phyloP scores from a whole-genome alignment of 2,113 vertebrate species.

The Nothobranchius furzeri region DNA sequence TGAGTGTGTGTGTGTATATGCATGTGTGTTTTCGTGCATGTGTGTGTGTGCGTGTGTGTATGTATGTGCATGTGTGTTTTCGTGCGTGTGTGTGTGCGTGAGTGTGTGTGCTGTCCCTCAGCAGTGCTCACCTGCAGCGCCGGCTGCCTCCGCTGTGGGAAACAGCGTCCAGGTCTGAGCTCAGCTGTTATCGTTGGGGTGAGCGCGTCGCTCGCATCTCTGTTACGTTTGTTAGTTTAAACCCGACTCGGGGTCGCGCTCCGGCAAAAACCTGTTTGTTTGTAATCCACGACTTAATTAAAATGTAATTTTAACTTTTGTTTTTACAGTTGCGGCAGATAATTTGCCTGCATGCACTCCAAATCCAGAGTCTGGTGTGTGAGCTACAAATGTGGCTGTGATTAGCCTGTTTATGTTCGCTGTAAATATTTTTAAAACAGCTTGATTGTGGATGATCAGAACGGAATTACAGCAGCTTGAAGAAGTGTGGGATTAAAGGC shows the following conservation, averaged over 20 bases:
- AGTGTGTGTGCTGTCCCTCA: neutral
- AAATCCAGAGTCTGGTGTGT: neutral
- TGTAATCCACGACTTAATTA: slow-evolving; percentile 79
- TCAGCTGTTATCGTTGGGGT: slow-evolving; percentile 84
- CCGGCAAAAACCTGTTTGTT: slow-evolving; percentile 83
- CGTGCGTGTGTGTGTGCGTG: slow-evolving; percentile 3
- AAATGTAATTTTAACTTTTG: slow-evolving; percentile 76
- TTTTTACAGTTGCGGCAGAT: slow-evolving; percentile 77
- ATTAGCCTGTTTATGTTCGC: slow-evolving; percentile 73
- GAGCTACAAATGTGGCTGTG: slow-evolving; percentile 64
- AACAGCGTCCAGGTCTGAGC: slow-evolving; percentile 72
- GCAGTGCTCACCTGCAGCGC: slow-evolving; percentile 74
- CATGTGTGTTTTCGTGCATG: neutral
- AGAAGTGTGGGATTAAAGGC: slow-evolving; percentile 19
- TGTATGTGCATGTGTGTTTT: slow-evolving; percentile 1
- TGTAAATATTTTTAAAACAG: slow-evolving; percentile 63
- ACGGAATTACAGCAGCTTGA: slow-evolving; percentile 30
- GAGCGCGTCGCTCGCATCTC: slow-evolving; percentile 74
- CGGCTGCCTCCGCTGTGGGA: slow-evolving; percentile 76
- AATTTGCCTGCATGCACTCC: slow-evolving; percentile 25
- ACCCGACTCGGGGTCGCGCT: slow-evolving; percentile 73
- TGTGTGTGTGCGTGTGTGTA: neutral
- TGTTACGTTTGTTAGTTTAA: slow-evolving; percentile 84
- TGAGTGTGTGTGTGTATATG: too few relatives aligned
- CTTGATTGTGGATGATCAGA: slow-evolving; percentile 61